Evolutionary conservation across 2,797 vertebrate species (phyloP).

Genomic region (Microctenopoma stevenorrisi): DNA sequence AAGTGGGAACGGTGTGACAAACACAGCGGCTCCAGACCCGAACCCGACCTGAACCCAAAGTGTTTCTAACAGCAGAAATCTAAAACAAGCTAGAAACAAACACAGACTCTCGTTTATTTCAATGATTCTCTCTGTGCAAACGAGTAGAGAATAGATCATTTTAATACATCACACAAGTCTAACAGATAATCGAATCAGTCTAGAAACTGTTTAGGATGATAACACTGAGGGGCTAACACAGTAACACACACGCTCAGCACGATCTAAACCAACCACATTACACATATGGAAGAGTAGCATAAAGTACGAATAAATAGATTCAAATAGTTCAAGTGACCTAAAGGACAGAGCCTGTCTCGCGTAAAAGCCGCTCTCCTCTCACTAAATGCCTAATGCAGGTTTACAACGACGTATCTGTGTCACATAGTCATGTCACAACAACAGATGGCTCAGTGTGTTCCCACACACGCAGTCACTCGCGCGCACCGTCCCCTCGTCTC

Average conservation of each 20-base stretch:
- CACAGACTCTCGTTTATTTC: not conserved
- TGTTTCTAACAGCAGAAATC: not conserved
- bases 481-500: conserved; percentile 27
- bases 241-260: conserved; percentile 58
- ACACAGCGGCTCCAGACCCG: conserved; percentile 40
- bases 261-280: conserved; percentile 55
- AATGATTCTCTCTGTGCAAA: conserved; percentile 23
- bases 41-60: conserved; percentile 5
- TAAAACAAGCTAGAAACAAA: not conserved
- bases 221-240: conserved; percentile 55
- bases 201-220: conserved; percentile 46
- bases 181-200: conserved; percentile 54
- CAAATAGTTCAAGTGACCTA: conserved; percentile 47
- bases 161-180: conserved; percentile 74
- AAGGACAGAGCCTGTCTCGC: conserved; percentile 31
- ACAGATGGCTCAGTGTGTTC: conserved; percentile 27
- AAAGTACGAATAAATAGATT: conserved; percentile 59
- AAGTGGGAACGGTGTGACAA: conserved; percentile 57
- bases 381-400: conserved; percentile 30
- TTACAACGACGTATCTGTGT: conserved; percentile 41
- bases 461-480: conserved; percentile 33
- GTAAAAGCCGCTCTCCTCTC: conserved; percentile 35
- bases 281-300: conserved; percentile 42
- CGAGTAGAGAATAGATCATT: conserved; percentile 55
- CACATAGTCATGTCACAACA: conserved; percentile 10